Base-by-base conservation (phyloP, 2,888 invertebrate genomes). In the Tetanocera ferruginea region DNA sequence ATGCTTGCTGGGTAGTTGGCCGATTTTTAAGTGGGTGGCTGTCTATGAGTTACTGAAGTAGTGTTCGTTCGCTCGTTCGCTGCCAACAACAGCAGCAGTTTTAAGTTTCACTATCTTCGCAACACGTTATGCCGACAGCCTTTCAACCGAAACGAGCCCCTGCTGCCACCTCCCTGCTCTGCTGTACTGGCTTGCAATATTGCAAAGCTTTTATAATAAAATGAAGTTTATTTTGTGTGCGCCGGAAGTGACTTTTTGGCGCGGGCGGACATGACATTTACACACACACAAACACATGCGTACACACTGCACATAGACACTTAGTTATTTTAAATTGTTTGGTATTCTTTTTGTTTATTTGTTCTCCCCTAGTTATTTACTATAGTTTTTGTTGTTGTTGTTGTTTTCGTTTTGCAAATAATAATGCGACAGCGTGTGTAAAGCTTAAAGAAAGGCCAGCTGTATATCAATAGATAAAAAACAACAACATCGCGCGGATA, bases 201-300 rank as follows among this genome's bases (percentile, higher is more conserved):
- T 17, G 9, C 31, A 17, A n/a, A 49, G 66, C 52, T 75, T 75
- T 75, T 31, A 37, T 66, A 52, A 75, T 62, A 23, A 62, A 49
- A 23, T 76, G 23, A 67, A 67, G 55, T 55, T 69, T 76, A 37
- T 75, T 51, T 57, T 69, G 55, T 70, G 31, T 70, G 69, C 37
- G 55, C 60, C 76, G 76, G 76, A 76, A 70, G 69, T 69, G 49
- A 76, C 76, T 69, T 76, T 76, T 76, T 76, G 69, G 69, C 69
- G 75, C 55, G 66, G 66, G 75, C 37, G 55, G 31, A 67, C 34
- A 67, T 37, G 64, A 74, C 28, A 51, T 34, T 34, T 37, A 52
- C 62, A 74, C 34, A 37, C 43, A 37, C 25, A 73, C 19, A 51
- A 51, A 73, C 37, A 37, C 28, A 37, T 9, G n/a, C 34, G 37